Evolutionary conservation across 1,140 invertebrate species (phyloP).

Genomic region (Heliconius eleuchia): DNA sequence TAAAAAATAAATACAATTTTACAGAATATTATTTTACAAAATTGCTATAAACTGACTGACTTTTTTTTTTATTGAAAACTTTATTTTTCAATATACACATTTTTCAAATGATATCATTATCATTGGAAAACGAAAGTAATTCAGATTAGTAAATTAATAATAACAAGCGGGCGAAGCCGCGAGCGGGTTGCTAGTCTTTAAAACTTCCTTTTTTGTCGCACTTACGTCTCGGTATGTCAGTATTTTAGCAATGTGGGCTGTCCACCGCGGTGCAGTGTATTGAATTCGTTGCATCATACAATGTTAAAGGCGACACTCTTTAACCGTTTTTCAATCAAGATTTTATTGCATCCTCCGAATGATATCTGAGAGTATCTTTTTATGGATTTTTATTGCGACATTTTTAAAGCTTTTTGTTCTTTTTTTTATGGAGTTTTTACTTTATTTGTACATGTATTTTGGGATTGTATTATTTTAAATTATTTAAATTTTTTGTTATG

Average conservation of each 20-base stretch:
- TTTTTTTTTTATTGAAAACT: too few species aligned
- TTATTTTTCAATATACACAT: too few species aligned
- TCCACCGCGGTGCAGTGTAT: conserved; percentile 4
- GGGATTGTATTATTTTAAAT: neutral
- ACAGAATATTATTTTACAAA: too few species aligned
- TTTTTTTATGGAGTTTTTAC: neutral
- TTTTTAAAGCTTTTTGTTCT: neutral
- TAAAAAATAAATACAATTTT: too few species aligned
- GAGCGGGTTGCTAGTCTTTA: neutral
- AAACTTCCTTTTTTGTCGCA: neutral
- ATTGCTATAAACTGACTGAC: too few species aligned
- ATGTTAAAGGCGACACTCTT: conserved; percentile 43
- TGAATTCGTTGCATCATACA: conserved; percentile 44
- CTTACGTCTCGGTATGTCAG: conserved; percentile 19
- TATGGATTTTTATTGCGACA: conserved; percentile 15
- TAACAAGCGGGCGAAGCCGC: too few species aligned
- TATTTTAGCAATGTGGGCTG: conserved; percentile 42
- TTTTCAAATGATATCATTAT: too few species aligned
- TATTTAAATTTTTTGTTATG: neutral
- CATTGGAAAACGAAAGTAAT: too few species aligned
- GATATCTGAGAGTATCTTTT: conserved; percentile 32
- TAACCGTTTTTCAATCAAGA: conserved; percentile 36
- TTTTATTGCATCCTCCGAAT: conserved; percentile 47
- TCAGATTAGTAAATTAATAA: too few species aligned
- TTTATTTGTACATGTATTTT: neutral